Evolutionary conservation across 2,888 invertebrate genomes (phyloP), one percentile per base, ranked within the genome.

Genomic region (Seira ritae): DNA sequence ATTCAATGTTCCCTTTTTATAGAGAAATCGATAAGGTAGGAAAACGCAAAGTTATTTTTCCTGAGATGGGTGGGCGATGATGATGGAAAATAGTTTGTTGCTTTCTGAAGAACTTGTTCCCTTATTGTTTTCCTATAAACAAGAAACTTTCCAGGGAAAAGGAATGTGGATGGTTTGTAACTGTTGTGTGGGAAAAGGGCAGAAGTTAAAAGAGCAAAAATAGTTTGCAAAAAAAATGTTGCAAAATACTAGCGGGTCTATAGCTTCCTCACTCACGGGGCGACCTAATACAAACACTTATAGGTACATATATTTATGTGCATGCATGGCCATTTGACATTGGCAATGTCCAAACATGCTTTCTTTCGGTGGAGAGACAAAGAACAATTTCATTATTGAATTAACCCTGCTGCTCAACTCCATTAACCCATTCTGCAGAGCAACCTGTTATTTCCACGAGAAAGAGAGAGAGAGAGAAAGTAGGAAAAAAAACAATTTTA

Each of bases 191-290:
- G 17, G 55, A 55, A 42, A 55, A 55, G 55, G 55, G 55, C 55
- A 55, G n/a, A 12, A 55, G 6, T 55, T 55, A n/a, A 55, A 55
- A 55, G 55, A 55, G 55, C 55, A 12, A 12, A 31, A 31, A 31
- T 31, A 55, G 55, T 55, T 55, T 55, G 55, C 55, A 15, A 55
- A 55, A 17, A 55, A 17, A 55, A 55, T 55, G 55, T 55, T 55
- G 55, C 55, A 55, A 55, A 55, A 55, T n/a, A 17, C 55, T 55
- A 31, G 2, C 31, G 31, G 31, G 31, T 31, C 31, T 31, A 31
- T 31, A 31, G 31, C 31, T 8, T 31, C 8, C 8, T 31, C 31
- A 8, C 8, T 2, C 31, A 31, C 31, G 31, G 31, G 31, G 31
- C 31, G 8, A 31, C 2, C 3, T 31, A 31, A 31, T 31, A 31